Evolutionary conservation across 2,888 invertebrate genomes (phyloP).

Genomic region (Myopa testacea): DNA sequence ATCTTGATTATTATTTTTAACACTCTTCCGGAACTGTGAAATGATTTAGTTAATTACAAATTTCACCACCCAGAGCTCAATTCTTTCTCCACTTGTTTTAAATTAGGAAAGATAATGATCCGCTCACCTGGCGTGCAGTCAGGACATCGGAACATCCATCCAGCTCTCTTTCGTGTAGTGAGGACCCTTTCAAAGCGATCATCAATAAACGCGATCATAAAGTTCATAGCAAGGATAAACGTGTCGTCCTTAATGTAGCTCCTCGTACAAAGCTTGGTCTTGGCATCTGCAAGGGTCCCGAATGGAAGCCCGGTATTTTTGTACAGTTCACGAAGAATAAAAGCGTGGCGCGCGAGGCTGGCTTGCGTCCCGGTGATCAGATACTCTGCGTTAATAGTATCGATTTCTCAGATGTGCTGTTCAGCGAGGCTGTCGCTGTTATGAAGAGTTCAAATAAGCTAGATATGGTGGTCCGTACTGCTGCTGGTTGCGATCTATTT

Average conservation of each 20-base stretch:
- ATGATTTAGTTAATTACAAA: neutral
- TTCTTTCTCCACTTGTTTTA: neutral
- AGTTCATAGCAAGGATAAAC: conserved; percentile 73
- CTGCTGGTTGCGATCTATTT: conserved; percentile 82
- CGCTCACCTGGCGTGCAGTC: conserved; percentile 87
- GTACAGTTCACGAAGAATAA: conserved; percentile 91
- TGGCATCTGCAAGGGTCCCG: conserved; percentile 88
- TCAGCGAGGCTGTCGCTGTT: conserved; percentile 85
- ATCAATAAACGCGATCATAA: conserved; percentile 48
- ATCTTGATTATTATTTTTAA: neutral
- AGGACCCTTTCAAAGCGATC: conserved; percentile 56
- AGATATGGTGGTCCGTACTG: conserved; percentile 81
- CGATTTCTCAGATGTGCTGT: conserved; percentile 80
- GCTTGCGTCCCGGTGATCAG: conserved; percentile 90
- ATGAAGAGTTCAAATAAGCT: conserved; percentile 83
- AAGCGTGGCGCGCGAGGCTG: conserved; percentile 88
- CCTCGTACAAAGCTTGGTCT: conserved; percentile 87
- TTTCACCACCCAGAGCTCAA: neutral
- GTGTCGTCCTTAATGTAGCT: conserved; percentile 83
- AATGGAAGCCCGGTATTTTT: conserved; percentile 88
- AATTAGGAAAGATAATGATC: conserved; percentile 69
- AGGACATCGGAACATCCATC: conserved; percentile 45
- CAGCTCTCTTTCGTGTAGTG: conserved; percentile 36
- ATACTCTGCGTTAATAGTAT: conserved; percentile 90
- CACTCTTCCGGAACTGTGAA: too few relatives aligned